Evolutionary conservation across 1,140 invertebrate species (phyloP).

Genomic region (Macrosteles quadrilineatus): DNA sequence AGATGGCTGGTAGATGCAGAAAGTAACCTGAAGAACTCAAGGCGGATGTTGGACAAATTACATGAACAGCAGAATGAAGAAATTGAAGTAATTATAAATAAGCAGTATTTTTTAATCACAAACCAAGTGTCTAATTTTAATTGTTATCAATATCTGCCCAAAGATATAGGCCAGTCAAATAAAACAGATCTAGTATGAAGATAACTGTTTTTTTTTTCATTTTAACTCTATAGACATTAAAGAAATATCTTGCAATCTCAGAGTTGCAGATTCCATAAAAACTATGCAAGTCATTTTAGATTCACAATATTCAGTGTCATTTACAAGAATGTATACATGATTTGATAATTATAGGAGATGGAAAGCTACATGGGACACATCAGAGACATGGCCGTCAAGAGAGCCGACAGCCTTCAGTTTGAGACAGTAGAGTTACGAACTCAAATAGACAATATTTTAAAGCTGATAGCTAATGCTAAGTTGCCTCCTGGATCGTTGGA

Average conservation of each 20-base stretch:
- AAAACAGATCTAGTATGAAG: too few species aligned
- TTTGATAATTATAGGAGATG: slow-evolving; percentile 45
- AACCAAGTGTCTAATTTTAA: background rate
- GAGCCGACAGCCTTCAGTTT: slow-evolving; percentile 46
- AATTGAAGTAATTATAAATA: slow-evolving; percentile 42
- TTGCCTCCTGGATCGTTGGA: slow-evolving; percentile 8
- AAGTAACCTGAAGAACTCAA: slow-evolving; percentile 48
- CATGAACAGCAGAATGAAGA: slow-evolving; percentile 49
- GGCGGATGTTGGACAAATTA: slow-evolving; percentile 50
- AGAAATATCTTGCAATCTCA: too few species aligned
- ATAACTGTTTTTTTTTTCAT: too few species aligned
- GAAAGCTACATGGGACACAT: slow-evolving; percentile 49
- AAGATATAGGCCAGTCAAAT: too few species aligned
- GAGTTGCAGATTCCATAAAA: too few species aligned
- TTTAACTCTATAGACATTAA: background rate
- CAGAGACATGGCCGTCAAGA: slow-evolving; percentile 46
- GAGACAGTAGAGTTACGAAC: slow-evolving; percentile 43
- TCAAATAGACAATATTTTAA: slow-evolving; percentile 40
- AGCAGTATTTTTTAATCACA: too few species aligned
- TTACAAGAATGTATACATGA: background rate
- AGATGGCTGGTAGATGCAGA: slow-evolving; percentile 51
- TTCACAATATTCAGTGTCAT: too few species aligned
- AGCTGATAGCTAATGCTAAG: slow-evolving; percentile 25
- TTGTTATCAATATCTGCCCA: slow-evolving; percentile 7
- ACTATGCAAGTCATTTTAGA: too few species aligned